Evolutionary conservation across 2,113 vertebrate species (phyloP).

Genomic region (Neolamprologus cancellatus): DNA sequence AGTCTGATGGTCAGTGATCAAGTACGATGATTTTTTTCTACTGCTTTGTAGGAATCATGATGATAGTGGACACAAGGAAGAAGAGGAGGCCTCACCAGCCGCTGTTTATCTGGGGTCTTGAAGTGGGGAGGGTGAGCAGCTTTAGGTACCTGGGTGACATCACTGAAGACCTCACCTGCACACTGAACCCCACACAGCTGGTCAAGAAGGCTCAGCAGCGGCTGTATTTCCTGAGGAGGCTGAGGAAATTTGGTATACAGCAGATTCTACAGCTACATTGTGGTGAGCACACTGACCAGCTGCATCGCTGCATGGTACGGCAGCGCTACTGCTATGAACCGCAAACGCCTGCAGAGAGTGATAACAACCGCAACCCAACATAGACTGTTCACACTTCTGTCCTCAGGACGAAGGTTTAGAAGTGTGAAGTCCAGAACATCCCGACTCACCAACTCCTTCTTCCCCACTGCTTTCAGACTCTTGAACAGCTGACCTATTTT

Average conservation of each 20-base stretch:
- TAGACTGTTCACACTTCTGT: not conserved
- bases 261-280: not conserved
- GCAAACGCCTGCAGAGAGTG: not conserved
- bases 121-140: not conserved
- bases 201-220: not conserved
- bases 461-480: not conserved
- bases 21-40: not conserved
- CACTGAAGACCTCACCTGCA: not conserved
- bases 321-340: rapidly evolving
- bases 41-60: not conserved
- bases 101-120: not conserved
- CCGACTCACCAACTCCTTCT: not conserved
- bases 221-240: not conserved
- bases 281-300: not conserved
- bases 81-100: not conserved
- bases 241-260: not conserved
- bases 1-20: not conserved
- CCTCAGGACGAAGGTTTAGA: not conserved
- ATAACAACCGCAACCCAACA: not conserved
- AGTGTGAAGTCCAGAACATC: not conserved
- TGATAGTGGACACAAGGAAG: not conserved
- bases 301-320: rapidly evolving
- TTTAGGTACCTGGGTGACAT: not conserved
- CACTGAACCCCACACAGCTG: not conserved
- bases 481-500: rapidly evolving